These are phyloP conservation scores for Aplysia californica DNA, from an alignment of 1,140 invertebrate species.

Conservation along the genomic window DNA sequence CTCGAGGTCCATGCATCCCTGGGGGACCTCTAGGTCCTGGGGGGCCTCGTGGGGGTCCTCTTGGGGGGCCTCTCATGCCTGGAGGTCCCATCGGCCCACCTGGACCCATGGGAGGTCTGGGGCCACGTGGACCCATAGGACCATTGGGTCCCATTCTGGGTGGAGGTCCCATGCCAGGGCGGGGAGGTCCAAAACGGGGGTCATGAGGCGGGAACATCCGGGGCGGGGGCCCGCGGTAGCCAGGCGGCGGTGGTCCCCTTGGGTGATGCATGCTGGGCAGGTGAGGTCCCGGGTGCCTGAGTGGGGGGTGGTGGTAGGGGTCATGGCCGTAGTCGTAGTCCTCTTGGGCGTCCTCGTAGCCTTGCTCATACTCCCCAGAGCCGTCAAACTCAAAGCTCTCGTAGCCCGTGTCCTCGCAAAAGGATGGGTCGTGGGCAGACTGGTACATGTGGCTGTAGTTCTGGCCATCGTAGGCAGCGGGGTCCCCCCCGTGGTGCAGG, in stretches of 20 bases:
- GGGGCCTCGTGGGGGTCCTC: constrained; percentile 13
- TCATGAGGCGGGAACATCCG: constrained; percentile 34
- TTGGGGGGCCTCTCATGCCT: constrained; percentile 5
- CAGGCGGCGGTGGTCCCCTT: constrained; percentile 15
- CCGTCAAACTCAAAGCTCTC: constrained; percentile 29
- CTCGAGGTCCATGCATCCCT: constrained; percentile 24
- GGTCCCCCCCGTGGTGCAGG: neutral
- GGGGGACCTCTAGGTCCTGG: constrained; percentile 23
- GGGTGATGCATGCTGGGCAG: constrained; percentile 1
- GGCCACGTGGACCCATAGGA: constrained; percentile 33
- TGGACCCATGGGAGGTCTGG: constrained; percentile 27
- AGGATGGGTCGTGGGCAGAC: constrained; percentile 17
- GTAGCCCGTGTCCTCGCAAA: constrained; percentile 29
- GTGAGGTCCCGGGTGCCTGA: constrained; percentile 8
- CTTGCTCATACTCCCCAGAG: constrained; percentile 19
- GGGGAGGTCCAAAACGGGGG: constrained; percentile 19
- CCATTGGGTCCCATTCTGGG: constrained; percentile 27
- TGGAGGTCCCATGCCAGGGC: constrained; percentile 24
- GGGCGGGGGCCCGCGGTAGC: constrained; percentile 29
- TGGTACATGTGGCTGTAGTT: constrained; percentile 19
- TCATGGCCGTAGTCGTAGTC: constrained; percentile 27
- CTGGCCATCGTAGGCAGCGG: constrained; percentile 6
- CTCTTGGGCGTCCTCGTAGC: constrained; percentile 19
- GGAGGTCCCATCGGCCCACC: constrained; percentile 22
- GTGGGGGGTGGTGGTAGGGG: constrained; percentile 21